Evolutionary conservation across 1,140 invertebrate species (phyloP), one percentile per base, ranked within the genome.

Genomic region (Brachionus rotundiformis): DNA sequence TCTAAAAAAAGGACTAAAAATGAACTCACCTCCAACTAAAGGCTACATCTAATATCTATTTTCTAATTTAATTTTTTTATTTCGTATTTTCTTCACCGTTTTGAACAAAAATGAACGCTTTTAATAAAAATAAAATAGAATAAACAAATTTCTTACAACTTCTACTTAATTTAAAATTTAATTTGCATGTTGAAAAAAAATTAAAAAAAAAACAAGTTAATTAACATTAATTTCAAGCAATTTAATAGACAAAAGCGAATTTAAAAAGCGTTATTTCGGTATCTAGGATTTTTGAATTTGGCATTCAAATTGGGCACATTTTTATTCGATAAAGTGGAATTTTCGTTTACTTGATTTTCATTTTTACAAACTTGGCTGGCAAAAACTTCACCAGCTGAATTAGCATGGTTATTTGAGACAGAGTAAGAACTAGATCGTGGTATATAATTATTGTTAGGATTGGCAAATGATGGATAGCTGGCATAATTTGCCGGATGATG

Each of bases 41-140:
- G 47, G 47, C 47, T 54, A 54, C 19, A 54, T 54, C 47, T 54
- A 54, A 16, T 19, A 2, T 54, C 47, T 54, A 23, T 54, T 54
- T 23, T 54, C 47, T 25, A 19, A 23, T 19, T 54, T 8, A 19
- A 7, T 0, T 54, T 41, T 54, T 54, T 54, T 25, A 54, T 19
- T 54, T 54, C 47, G 47, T 54, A 54, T 54, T 7, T 23, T 54
- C 19, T 54, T 54, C 47, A 54, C 47, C 47, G 47, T 54, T 54
- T 54, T 19, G 23, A 54, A 54, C 47, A 54, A 54, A 54, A 54
- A 54, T 54, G 23, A 54, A 54, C 47, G 47, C 47, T 54, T 54
- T 54, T 23, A 19, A 54, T 54, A 54, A 54, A n/a, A n/a, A n/a
- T n/a, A n/a, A n/a, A n/a, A 54, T 54, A 23, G 23, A 54, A 54